Base-by-base conservation (phyloP, 2,888 invertebrate genomes). In the Drosophila rubida region DNA sequence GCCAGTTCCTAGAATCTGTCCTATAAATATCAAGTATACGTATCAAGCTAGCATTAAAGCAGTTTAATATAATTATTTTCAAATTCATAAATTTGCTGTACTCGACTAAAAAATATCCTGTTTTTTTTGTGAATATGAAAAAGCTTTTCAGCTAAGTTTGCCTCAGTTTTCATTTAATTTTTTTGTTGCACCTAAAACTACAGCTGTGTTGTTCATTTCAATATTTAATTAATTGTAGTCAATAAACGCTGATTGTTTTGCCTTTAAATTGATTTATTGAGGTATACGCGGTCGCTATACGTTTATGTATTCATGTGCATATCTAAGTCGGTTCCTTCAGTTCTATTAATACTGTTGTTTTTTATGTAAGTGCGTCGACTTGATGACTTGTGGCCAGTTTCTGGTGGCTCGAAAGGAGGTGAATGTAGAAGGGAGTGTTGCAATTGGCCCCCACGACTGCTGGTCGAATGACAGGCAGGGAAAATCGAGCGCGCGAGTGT, bases 381-480 rank as follows among this genome's bases (percentile, higher is more conserved):
- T 53, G 58, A 16, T 5, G 37, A 39, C 51, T 41, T 41, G 39
- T 9, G 42, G 22, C 22, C n/a, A 32, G n/a, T n/a, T 32, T 27
- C 6, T 32, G 13, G 30, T 41, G 22, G 14, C 2, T 14, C 27
- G 9, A 27, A 27, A 9, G 32, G 32, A 32, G 3, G 32, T 1
- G 3, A 9, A 27, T 8, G 9, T 27, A 9, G 32, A 32, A 32
- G 42, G 44, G 11, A 23, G 30, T 23, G 64, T 44, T 87, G 80
- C 88, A 86, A 64, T 62, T 67, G 72, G 41, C 58, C 59, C 64
- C 59, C 48, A 54, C 41, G 74, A 35, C 58, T 61, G 68, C 71
- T 71, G 62, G 57, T 55, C 62, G 41, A 75, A 41, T 63, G 48
- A 57, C 48, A 53, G 55, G 41, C 72, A 57, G 61, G 72, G 54